phyloP scores from a whole-genome alignment of 1,140 invertebrate genomes.

The Achatina immaculata region DNA sequence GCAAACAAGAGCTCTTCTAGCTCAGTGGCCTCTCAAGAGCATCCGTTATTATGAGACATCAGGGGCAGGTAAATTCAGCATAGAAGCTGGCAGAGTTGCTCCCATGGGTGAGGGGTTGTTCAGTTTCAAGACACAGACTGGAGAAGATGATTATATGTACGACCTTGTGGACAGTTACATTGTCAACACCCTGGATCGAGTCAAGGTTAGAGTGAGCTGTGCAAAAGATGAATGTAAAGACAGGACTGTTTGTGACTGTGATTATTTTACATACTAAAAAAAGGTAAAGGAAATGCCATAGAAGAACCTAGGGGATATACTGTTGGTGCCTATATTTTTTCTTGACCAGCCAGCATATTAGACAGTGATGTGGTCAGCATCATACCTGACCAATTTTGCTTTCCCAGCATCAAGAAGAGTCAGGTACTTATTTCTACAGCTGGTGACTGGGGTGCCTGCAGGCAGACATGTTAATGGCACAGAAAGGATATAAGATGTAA shows the following conservation, averaged over 20 bases:
- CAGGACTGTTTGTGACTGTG: neutral
- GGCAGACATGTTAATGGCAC: too few relatives aligned
- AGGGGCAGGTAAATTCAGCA: constrained; percentile 54
- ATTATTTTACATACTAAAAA: neutral
- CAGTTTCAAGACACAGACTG: constrained; percentile 53
- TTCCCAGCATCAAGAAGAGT: too few relatives aligned
- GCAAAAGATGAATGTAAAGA: neutral
- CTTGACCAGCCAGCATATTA: too few relatives aligned
- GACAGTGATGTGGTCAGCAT: too few relatives aligned
- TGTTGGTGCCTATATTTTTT: too few relatives aligned
- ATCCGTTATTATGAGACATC: constrained; percentile 63
- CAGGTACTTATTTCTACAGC: too few relatives aligned
- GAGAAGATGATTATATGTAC: constrained; percentile 59
- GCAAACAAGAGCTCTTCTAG: constrained; percentile 56
- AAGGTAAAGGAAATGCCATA: neutral
- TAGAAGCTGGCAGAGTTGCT: constrained; percentile 61
- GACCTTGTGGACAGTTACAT: constrained; percentile 63
- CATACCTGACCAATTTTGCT: too few relatives aligned
- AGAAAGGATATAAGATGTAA: too few relatives aligned
- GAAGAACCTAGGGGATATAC: too few relatives aligned
- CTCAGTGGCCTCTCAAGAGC: constrained; percentile 67
- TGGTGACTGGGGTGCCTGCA: neutral
- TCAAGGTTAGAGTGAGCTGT: constrained; percentile 49
- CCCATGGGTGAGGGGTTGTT: constrained; percentile 67
- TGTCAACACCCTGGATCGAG: constrained; percentile 58